Evolutionary conservation across 1,140 invertebrate genomes (phyloP).

Genomic region (Stegodyphus dumicola): DNA sequence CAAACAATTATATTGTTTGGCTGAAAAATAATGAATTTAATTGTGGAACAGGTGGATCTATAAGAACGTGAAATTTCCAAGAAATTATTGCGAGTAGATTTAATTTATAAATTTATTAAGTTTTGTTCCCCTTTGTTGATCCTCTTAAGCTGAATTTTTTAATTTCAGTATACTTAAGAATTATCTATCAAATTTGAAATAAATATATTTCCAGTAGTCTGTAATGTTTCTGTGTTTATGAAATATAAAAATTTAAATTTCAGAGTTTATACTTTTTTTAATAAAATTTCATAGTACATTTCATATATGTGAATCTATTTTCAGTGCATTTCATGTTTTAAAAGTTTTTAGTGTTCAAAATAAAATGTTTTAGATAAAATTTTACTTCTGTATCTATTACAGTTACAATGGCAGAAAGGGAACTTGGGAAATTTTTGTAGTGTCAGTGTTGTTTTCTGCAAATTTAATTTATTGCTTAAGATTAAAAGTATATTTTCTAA

Average conservation of each 20-base stretch:
- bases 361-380: conserved; percentile 50
- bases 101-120: background rate
- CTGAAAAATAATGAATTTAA: background rate
- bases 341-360: conserved; percentile 32
- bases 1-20: background rate
- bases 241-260: conserved; percentile 5
- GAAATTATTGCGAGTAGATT: background rate
- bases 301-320: conserved; percentile 11
- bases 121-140: background rate
- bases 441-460: background rate
- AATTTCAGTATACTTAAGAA: background rate
- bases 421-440: background rate
- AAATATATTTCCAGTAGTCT: background rate
- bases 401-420: background rate
- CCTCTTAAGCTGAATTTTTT: conserved; percentile 27
- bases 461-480: background rate
- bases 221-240: background rate
- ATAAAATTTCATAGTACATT: conserved; percentile 1
- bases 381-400: conserved; percentile 1
- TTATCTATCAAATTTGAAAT: background rate
- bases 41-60: background rate
- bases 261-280: background rate
- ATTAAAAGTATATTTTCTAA: background rate
- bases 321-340: conserved; percentile 43
- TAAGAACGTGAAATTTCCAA: background rate